These are phyloP conservation scores for Tachyglossus aculeatus DNA, from an alignment of 2,797 vertebrate genomes.

Conservation along the genomic window DNA sequence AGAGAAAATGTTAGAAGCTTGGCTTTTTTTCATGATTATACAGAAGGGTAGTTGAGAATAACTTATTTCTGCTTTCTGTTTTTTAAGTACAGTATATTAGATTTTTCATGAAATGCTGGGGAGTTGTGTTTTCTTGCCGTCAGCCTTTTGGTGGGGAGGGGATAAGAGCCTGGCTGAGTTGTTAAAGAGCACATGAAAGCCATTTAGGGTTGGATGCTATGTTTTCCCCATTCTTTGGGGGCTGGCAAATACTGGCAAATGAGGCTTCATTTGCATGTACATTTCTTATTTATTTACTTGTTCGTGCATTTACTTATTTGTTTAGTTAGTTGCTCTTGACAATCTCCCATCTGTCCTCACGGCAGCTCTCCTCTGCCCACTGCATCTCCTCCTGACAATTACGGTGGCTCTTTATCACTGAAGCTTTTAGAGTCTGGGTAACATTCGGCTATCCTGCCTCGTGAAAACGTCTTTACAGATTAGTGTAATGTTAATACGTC, in stretches of 20 bases:
- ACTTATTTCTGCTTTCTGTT: constrained; percentile 42
- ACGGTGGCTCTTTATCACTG: constrained; percentile 66
- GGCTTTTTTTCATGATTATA: constrained; percentile 37
- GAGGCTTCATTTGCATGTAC: too few relatives aligned
- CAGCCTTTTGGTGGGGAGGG: too few relatives aligned
- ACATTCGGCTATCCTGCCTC: constrained; percentile 79
- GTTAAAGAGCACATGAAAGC: too few relatives aligned
- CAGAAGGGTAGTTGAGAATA: constrained; percentile 9
- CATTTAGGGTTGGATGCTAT: too few relatives aligned
- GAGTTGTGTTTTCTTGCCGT: too few relatives aligned
- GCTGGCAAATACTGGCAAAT: too few relatives aligned
- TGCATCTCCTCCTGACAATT: constrained; percentile 69
- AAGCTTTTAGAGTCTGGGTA: constrained; percentile 78
- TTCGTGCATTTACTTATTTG: constrained; percentile 10
- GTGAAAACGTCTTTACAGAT: constrained; percentile 84
- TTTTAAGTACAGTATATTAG: constrained; percentile 4
- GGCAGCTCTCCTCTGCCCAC: constrained; percentile 41
- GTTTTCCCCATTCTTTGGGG: too few relatives aligned
- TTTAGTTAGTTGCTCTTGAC: constrained; percentile 41
- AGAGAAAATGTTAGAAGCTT: constrained; percentile 17
- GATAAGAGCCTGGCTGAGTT: too few relatives aligned
- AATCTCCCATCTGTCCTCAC: constrained; percentile 57
- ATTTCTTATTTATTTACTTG: background rate
- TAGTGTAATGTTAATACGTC: constrained; percentile 81
- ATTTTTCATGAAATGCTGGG: constrained; percentile 12